phyloP scores from a whole-genome alignment of 1,140 invertebrate species.

The Anoplolepis gracilipes region DNA sequence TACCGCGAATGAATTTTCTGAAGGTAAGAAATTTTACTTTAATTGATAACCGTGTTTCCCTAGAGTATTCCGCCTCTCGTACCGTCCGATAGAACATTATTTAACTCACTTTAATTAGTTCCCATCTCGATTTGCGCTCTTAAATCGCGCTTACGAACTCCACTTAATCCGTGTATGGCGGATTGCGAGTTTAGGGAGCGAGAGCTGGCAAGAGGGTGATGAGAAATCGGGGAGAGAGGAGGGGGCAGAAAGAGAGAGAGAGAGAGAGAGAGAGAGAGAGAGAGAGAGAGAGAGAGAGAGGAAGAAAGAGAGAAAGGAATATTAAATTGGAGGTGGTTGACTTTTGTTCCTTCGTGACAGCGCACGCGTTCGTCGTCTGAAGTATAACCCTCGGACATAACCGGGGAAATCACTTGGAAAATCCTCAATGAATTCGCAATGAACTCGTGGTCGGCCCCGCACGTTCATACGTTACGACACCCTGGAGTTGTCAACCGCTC shows the following conservation, averaged over 20 bases:
- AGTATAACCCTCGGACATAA: slow-evolving; percentile 75
- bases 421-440: slow-evolving; percentile 79
- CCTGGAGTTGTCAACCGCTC: slow-evolving; percentile 63
- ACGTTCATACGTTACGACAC: slow-evolving; percentile 74
- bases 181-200: not conserved
- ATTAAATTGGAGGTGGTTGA: slow-evolving; percentile 70
- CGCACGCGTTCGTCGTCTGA: slow-evolving; percentile 59
- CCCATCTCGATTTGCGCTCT: slow-evolving; percentile 37
- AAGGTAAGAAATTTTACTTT: slow-evolving; percentile 42
- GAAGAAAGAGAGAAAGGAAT: slow-evolving; percentile 46
- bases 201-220: not conserved
- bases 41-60: slow-evolving; percentile 44
- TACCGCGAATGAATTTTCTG: slow-evolving; percentile 10
- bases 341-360: slow-evolving; percentile 60
- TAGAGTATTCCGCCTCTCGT: not conserved
- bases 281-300: not conserved
- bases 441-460: slow-evolving; percentile 70
- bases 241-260: not conserved
- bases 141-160: slow-evolving; percentile 45
- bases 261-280: not conserved
- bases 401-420: slow-evolving; percentile 79
- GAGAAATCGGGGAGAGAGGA: not conserved
- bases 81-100: slow-evolving; percentile 26
- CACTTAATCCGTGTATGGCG: slow-evolving; percentile 27
- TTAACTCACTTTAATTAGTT: slow-evolving; percentile 61